Evolutionary conservation across 1,140 invertebrate species (phyloP), one percentile per base, ranked within the genome.

Genomic region (Zelostemma sp.): DNA sequence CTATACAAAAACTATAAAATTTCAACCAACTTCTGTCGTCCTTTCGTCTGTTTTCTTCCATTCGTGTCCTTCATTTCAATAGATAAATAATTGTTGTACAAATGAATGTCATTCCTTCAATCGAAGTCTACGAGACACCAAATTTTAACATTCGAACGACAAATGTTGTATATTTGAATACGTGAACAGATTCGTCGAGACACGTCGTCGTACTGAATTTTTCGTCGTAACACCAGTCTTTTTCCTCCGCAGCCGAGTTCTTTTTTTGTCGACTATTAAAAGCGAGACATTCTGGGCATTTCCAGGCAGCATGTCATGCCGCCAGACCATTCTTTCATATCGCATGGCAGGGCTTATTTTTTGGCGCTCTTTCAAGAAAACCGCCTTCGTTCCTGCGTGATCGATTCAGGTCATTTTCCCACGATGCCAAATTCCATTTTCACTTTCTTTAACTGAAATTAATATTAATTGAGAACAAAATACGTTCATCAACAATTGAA

Each of bases 231-330:
- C 21, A 56, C 33, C 48, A 62, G 61, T 74, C 74, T 76, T 79
- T 79, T 77, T 77, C 35, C 57, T 75, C 68, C 73, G 48, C 67
- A 58, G 51, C 6, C 64, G 64, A 62, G 59, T 74, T 72, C 68
- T 65, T 68, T 76, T 76, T 72, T 75, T 72, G 59, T 79, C 74
- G 76, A 77, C 74, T 77, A 79, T 73, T 79, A 77, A 76, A 75
- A 60, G 50, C 50, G 51, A 71, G 48, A 66, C 68, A 49, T 56
- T 45, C 64, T 40, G 25, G 46, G 53, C 54, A 43, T 60, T 67
- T 67, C 63, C 56, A 57, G 57, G 47, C 60, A 62, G 50, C 67
- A 70, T 74, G 49, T 61, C 68, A 47, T 68, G 46, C n/a, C 25
- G 11, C 19, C 17, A 19, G 41, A 61, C 51, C 68, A 54, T 68